These are phyloP conservation scores for Lepus timidus DNA, from an alignment of 2,113 vertebrate species.

Conservation along the genomic window DNA sequence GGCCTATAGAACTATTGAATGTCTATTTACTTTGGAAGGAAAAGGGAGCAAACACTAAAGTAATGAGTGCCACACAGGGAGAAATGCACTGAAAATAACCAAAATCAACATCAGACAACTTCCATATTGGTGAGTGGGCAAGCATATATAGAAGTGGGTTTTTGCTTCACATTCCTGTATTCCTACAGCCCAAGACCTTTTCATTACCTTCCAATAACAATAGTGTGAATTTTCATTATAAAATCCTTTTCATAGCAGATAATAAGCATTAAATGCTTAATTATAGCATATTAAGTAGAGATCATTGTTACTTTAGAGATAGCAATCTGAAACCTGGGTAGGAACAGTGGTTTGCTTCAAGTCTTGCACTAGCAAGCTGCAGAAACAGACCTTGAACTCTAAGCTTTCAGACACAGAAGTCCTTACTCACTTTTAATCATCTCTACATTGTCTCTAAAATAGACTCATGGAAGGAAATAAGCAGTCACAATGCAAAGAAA, in stretches of 20 bases:
- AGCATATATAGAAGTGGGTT: not conserved
- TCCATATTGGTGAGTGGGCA: rapidly evolving
- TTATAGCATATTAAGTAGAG: not conserved
- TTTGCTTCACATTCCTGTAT: not conserved
- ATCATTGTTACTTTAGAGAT: not conserved
- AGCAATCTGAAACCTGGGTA: not conserved
- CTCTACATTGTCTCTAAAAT: not conserved
- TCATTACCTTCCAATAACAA: not conserved
- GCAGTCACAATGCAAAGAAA: not conserved
- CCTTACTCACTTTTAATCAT: not conserved
- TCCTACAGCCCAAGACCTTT: not conserved
- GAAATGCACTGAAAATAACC: not conserved
- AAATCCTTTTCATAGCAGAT: not conserved
- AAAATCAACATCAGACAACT: not conserved
- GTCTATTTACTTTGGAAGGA: not conserved
- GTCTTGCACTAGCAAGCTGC: not conserved
- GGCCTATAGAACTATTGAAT: not conserved
- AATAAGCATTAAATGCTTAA: constrained; percentile 1
- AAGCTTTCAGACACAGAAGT: not conserved
- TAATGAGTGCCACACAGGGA: not conserved
- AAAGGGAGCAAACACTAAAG: not conserved
- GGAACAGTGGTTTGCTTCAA: not conserved
- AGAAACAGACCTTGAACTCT: not conserved
- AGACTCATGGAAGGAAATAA: not conserved
- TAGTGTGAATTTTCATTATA: not conserved